phyloP scores from a whole-genome alignment of 2,888 invertebrate genomes.

The Lasioglossum villosulum region DNA sequence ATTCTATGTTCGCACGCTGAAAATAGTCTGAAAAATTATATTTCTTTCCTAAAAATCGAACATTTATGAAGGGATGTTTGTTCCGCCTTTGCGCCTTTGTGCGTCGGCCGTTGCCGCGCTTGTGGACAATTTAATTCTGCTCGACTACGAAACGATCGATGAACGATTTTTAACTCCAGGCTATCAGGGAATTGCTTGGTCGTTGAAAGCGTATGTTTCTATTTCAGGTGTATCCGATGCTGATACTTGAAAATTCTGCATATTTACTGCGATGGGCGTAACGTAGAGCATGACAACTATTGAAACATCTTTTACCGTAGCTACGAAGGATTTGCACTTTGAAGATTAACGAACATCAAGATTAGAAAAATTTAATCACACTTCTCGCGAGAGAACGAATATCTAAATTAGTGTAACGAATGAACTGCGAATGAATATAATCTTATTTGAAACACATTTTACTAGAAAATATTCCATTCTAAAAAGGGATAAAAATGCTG shows the following conservation, averaged over 20 bases:
- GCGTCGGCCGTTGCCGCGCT: not conserved
- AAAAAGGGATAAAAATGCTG: not conserved
- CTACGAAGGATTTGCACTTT: no score
- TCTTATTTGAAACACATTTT: not conserved
- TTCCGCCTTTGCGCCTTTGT: not conserved
- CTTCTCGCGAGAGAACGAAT: no score
- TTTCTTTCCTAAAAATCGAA: not conserved
- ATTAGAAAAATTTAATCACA: no score
- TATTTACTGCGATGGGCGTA: not conserved
- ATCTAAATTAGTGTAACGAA: not conserved
- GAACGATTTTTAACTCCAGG: slow-evolving; percentile 8
- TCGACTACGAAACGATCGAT: slow-evolving; percentile 8
- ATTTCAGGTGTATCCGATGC: not conserved
- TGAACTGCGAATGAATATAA: not conserved
- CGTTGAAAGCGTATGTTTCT: not conserved
- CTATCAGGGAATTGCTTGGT: not conserved
- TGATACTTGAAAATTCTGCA: not conserved
- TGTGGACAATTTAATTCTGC: not conserved
- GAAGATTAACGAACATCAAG: no score
- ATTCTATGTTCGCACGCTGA: not conserved
- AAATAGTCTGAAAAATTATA: not conserved
- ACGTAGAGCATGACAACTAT: not conserved
- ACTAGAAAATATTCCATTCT: not conserved
- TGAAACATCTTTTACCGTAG: not conserved
- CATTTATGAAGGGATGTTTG: not conserved